A percentile compares a stretch with the other conserved stretches of the same genome.
These are phyloP conservation scores for Oasisia sp. DNA, from an alignment of 2,888 invertebrate genomes.

Conservation along the genomic window DNA sequence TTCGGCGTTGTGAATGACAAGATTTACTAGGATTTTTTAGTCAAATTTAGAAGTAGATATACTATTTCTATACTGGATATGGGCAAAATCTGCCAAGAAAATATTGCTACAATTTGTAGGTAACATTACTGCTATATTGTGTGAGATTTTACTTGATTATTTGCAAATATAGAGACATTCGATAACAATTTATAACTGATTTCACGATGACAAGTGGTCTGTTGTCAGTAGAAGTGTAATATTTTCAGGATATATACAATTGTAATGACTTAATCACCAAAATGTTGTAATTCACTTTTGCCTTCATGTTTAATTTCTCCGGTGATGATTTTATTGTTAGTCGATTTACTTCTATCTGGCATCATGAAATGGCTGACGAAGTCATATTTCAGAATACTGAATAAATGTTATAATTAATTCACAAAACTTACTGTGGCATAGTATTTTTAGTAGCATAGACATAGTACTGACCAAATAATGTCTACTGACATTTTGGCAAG, in stretches of 20 bases:
- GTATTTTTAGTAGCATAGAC: too few species aligned
- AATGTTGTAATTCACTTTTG: neutral
- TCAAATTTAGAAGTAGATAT: neutral
- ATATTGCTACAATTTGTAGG: neutral
- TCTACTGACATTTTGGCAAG: too few species aligned
- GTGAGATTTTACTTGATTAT: neutral
- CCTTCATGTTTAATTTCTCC: too few species aligned
- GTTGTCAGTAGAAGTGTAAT: neutral
- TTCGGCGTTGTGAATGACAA: neutral
- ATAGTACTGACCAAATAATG: too few species aligned
- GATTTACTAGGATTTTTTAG: constrained; percentile 1
- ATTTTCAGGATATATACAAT: neutral
- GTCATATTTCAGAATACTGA: neutral
- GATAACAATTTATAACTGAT: neutral
- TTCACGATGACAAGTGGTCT: neutral
- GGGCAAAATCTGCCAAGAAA: neutral
- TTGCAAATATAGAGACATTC: neutral
- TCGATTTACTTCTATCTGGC: neutral
- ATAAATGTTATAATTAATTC: too few species aligned
- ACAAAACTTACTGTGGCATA: too few species aligned
- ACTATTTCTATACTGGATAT: neutral
- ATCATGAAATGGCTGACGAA: neutral
- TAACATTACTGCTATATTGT: neutral
- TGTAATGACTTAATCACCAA: neutral
- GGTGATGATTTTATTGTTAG: neutral